phyloP scores from a whole-genome alignment of 2,113 vertebrate species.

The Pollachius pollachius region DNA sequence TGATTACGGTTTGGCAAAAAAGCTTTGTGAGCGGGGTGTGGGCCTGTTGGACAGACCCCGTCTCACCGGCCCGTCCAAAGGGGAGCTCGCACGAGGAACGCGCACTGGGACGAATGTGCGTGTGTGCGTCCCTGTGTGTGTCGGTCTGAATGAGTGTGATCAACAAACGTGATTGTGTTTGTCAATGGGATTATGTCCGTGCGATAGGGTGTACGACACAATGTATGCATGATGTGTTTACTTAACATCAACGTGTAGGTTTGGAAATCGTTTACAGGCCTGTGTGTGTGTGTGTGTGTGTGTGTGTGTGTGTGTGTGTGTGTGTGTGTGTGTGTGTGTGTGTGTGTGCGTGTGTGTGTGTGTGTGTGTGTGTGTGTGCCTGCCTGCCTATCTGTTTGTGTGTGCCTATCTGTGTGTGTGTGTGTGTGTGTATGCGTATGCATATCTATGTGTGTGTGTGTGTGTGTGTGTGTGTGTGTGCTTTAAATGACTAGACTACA shows the following conservation, averaged over 20 bases:
- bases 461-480: constrained; percentile 16
- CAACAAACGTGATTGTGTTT: neutral
- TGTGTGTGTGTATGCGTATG: constrained; percentile 11
- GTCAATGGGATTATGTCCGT: neutral
- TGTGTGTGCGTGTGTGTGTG: neutral
- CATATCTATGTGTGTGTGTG: neutral
- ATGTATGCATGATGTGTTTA: neutral
- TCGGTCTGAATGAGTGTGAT: neutral
- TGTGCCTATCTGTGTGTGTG: no score
- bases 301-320: no score
- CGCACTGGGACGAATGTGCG: neutral
- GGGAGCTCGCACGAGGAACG: neutral
- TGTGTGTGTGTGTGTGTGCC: constrained; percentile 21
- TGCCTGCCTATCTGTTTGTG: no score
- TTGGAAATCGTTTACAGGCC: no score
- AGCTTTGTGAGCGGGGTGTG: no score
- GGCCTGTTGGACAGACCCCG: neutral
- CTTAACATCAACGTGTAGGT: no score
- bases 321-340: no score
- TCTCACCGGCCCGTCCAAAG: neutral
- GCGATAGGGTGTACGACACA: neutral
- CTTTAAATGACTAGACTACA: constrained; percentile 44
- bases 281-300: no score
- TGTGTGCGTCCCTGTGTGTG: neutral
- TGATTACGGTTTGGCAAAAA: no score